Evolutionary conservation across 2,797 vertebrate genomes (phyloP).

Genomic region (Garrulus glandarius): DNA sequence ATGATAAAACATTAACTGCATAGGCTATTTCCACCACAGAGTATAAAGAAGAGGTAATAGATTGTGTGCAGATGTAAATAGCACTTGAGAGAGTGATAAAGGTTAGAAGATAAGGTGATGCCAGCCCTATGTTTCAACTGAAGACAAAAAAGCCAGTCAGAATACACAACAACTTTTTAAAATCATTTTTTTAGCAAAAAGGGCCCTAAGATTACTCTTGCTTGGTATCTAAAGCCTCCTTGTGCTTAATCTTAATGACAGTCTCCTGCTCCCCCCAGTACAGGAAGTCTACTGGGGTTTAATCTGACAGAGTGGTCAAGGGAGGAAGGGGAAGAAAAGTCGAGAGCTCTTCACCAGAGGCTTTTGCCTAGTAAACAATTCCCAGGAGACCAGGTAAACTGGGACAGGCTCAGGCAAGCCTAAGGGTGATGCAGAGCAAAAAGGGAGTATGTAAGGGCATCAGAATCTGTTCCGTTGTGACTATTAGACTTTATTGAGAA

Average conservation of each 20-base stretch:
- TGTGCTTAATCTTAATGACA: neutral
- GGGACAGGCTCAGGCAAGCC: neutral
- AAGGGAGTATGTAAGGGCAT: neutral
- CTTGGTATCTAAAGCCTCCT: neutral
- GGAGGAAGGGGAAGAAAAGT: neutral
- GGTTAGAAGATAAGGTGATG: neutral
- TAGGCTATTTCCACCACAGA: neutral
- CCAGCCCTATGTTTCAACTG: neutral
- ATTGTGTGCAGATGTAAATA: neutral
- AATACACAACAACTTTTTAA: neutral
- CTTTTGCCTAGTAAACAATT: neutral
- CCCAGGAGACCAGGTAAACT: neutral
- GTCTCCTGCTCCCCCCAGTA: neutral
- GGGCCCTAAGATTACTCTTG: neutral
- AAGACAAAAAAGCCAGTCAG: neutral
- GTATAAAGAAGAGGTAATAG: neutral
- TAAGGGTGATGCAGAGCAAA: neutral
- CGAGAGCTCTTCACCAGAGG: neutral
- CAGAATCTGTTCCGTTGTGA: neutral
- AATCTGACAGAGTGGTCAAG: neutral
- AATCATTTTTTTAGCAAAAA: neutral
- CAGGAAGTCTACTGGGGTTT: neutral
- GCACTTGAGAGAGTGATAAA: neutral
- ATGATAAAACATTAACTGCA: neutral
- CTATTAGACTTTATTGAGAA: neutral